Percentiles rank a stretch among this genome's conserved stretches.
These are phyloP conservation scores for Enteromius thamalakanensis DNA, from an alignment of 2,797 vertebrate genomes.

Conservation along the genomic window DNA sequence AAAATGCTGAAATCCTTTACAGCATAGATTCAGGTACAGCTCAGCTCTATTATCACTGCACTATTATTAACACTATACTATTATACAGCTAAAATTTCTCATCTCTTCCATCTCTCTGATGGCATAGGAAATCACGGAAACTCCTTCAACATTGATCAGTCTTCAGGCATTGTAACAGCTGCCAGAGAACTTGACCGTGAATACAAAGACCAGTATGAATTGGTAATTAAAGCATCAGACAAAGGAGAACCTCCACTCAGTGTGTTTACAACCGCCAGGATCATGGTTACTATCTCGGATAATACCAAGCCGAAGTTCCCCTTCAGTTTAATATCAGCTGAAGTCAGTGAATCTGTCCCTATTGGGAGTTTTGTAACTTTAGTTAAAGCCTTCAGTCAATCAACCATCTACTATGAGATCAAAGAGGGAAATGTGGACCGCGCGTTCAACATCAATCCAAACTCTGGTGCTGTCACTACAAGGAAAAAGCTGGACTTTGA, in stretches of 20 bases:
- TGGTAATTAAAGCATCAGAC: constrained; percentile 82
- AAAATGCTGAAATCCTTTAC: constrained; percentile 83
- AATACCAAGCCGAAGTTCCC: constrained; percentile 83
- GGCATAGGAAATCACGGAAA: constrained; percentile 82
- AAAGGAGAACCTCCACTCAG: constrained; percentile 80
- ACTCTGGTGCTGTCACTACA: constrained; percentile 82
- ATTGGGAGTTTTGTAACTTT: constrained; percentile 80
- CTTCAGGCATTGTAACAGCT: constrained; percentile 81
- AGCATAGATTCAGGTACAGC: constrained; percentile 84
- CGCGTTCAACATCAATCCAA: constrained; percentile 81
- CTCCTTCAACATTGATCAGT: constrained; percentile 80
- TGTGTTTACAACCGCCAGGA: constrained; percentile 74
- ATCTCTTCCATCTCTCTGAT: constrained; percentile 29
- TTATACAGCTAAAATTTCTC: background rate
- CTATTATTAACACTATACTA: background rate
- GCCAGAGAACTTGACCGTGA: constrained; percentile 80
- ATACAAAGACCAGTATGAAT: constrained; percentile 77
- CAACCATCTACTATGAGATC: constrained; percentile 84
- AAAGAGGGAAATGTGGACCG: constrained; percentile 80
- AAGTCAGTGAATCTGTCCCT: constrained; percentile 78
- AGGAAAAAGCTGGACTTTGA: constrained; percentile 83
- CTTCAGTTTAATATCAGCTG: constrained; percentile 74
- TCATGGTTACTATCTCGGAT: constrained; percentile 82
- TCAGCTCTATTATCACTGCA: background rate
- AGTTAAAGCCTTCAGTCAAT: constrained; percentile 82